Evolutionary conservation across 2,113 vertebrate species (phyloP).

Genomic region (Catharus bicknelli): DNA sequence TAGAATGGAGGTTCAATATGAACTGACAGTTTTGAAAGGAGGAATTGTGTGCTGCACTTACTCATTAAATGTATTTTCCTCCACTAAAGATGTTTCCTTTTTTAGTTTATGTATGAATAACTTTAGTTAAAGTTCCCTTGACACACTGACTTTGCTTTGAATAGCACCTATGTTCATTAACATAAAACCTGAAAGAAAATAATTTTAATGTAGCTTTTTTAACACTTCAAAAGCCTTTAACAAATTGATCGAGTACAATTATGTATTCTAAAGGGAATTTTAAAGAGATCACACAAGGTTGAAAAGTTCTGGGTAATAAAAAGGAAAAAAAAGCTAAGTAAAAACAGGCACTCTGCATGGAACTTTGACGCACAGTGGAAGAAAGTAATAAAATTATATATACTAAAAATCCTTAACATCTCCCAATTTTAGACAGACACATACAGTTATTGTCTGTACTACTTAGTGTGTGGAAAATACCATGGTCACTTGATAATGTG

Average conservation of each 20-base stretch:
- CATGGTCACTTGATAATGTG: background rate
- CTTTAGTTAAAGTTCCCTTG: constrained; percentile 84
- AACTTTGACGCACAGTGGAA: constrained; percentile 64
- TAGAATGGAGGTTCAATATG: constrained; percentile 81
- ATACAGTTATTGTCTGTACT: background rate
- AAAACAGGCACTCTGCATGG: constrained; percentile 66
- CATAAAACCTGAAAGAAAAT: constrained; percentile 87
- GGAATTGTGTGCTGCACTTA: constrained; percentile 86
- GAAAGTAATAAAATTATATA: constrained; percentile 61
- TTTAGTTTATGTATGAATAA: constrained; percentile 87
- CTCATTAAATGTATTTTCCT: constrained; percentile 87
- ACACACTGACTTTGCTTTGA: constrained; percentile 84
- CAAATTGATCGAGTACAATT: constrained; percentile 84
- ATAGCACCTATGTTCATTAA: constrained; percentile 87
- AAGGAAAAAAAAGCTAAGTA: constrained; percentile 67
- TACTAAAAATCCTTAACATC: background rate
- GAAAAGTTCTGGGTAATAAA: constrained; percentile 79
- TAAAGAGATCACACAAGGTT: constrained; percentile 83
- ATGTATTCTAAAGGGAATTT: constrained; percentile 83
- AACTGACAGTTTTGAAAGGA: constrained; percentile 87
- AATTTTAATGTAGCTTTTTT: constrained; percentile 85
- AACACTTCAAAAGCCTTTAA: constrained; percentile 86
- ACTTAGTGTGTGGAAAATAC: background rate
- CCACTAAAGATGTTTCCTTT: constrained; percentile 84
- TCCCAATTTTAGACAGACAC: background rate